phyloP scores from a whole-genome alignment of 2,113 vertebrate species.

The Rhegmatorhina hoffmannsi region DNA sequence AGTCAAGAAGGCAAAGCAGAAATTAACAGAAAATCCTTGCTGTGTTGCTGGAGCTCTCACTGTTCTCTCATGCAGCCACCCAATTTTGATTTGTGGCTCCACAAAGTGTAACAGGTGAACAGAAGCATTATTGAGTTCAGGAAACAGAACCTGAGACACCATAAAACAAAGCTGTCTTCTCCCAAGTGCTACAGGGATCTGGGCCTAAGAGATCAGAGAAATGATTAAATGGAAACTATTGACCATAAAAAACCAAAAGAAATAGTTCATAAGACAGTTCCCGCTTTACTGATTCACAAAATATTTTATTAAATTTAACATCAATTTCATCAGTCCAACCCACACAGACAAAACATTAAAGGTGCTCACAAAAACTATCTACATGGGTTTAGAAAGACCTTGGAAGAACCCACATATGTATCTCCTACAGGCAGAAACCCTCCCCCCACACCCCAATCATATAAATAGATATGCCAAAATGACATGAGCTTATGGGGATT shows the following conservation, averaged over 20 bases:
- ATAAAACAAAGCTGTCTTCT: not conserved
- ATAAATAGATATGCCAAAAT: slow-evolving; percentile 36
- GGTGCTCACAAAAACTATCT: slow-evolving; percentile 14
- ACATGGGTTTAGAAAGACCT: not conserved
- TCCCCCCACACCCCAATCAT: not conserved
- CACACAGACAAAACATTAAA: slow-evolving; percentile 13
- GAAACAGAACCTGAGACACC: not conserved
- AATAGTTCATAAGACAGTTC: not conserved
- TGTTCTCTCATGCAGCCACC: not conserved
- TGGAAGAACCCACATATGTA: not conserved
- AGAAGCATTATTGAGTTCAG: not conserved
- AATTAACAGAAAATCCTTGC: not conserved
- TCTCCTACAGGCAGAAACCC: not conserved
- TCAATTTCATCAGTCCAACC: not conserved
- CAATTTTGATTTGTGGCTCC: not conserved
- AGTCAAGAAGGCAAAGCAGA: not conserved
- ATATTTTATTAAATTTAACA: slow-evolving; percentile 58
- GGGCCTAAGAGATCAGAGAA: not conserved
- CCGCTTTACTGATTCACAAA: slow-evolving; percentile 12
- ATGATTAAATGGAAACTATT: not conserved
- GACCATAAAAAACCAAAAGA: not conserved
- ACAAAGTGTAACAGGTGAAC: not conserved
- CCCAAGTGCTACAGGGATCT: not conserved
- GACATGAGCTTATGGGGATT: not conserved
- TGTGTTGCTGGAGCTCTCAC: not conserved